Evolutionary conservation across 2,113 vertebrate species (phyloP).

Genomic region (Gallinago media): DNA sequence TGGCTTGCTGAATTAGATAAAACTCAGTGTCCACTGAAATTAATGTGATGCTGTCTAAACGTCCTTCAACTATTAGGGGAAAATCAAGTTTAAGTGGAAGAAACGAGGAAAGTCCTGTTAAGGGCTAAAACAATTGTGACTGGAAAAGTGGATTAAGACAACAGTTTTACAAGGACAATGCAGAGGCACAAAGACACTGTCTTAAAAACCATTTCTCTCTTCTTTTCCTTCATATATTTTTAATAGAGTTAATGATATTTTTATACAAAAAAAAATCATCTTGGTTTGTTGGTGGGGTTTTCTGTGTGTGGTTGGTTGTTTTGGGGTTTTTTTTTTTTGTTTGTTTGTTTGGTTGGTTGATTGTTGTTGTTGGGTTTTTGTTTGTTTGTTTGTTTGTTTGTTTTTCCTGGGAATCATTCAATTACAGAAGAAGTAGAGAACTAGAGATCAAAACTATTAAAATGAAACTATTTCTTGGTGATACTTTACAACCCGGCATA

Average conservation of each 20-base stretch:
- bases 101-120: conserved; percentile 51
- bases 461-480: not conserved
- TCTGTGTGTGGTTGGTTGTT: not conserved
- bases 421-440: not conserved
- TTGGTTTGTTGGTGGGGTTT: not conserved
- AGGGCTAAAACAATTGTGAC: conserved; percentile 52
- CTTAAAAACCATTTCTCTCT: not conserved
- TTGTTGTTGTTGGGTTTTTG: not conserved
- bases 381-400: not conserved
- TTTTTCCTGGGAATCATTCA: rapidly evolving
- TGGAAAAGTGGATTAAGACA: conserved; percentile 57
- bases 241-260: not conserved
- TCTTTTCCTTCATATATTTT: not conserved
- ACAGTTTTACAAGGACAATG: conserved; percentile 29
- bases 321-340: not conserved
- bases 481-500: not conserved
- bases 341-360: not conserved
- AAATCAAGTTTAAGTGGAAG: conserved; percentile 71
- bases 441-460: not conserved
- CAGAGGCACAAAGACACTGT: not conserved
- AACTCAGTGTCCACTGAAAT: conserved; percentile 80
- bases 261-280: not conserved
- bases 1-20: conserved; percentile 84
- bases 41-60: conserved; percentile 73
- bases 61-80: conserved; percentile 71